These are phyloP conservation scores for Anthonomus grandis DNA, from an alignment of 1,140 invertebrate species.

Conservation along the genomic window DNA sequence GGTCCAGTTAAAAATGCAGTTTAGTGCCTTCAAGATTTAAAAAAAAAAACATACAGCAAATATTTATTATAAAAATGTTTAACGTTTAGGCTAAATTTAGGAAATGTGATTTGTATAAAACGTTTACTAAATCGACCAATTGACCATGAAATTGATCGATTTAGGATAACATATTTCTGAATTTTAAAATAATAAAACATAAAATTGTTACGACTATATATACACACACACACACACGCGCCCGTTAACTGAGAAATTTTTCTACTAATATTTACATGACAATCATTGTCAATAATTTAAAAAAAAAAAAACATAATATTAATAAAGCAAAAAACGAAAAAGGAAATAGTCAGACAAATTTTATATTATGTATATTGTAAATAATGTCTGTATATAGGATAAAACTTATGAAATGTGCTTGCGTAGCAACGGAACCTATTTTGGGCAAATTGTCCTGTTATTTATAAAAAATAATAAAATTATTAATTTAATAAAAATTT, in stretches of 20 bases:
- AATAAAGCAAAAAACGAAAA: too few relatives aligned
- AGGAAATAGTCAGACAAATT: slow-evolving; percentile 9
- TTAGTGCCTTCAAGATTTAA: slow-evolving; percentile 28
- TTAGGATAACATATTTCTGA: not conserved
- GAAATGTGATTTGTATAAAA: not conserved
- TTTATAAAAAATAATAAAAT: slow-evolving; percentile 23
- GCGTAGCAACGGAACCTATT: slow-evolving; percentile 21
- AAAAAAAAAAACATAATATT: too few relatives aligned
- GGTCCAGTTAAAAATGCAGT: slow-evolving; percentile 28
- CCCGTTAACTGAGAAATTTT: too few relatives aligned
- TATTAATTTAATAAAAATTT: slow-evolving; percentile 17
- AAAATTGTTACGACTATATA: too few relatives aligned
- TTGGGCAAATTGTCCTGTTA: slow-evolving; percentile 27
- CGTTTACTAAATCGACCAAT: not conserved
- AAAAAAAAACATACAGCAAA: slow-evolving; percentile 29
- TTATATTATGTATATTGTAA: slow-evolving; percentile 20
- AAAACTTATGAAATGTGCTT: slow-evolving; percentile 27
- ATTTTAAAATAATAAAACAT: not conserved
- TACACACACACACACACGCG: too few relatives aligned
- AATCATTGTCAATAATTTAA: slow-evolving; percentile 29
- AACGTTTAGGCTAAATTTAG: slow-evolving; percentile 9
- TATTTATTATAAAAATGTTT: slow-evolving; percentile 23
- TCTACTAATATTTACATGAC: slow-evolving; percentile 19
- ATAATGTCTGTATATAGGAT: slow-evolving; percentile 24
- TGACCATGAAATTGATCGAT: not conserved